These are phyloP conservation scores for Dendroctonus ponderosae DNA, from an alignment of 1,140 invertebrate genomes.

Conservation along the genomic window DNA sequence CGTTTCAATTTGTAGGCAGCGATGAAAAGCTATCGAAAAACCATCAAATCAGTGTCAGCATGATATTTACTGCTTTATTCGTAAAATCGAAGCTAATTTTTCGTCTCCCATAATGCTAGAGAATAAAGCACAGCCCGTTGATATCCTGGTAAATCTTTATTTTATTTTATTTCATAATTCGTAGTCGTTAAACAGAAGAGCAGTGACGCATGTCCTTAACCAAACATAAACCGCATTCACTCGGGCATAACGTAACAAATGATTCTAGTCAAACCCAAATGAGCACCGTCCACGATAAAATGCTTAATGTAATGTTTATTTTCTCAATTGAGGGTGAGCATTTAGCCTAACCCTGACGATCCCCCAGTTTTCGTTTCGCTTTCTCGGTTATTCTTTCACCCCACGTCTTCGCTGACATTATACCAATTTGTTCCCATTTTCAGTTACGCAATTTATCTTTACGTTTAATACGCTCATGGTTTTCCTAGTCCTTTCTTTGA, in stretches of 20 bases:
- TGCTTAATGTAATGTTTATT: conserved; percentile 42
- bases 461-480: conserved; percentile 33
- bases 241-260: conserved; percentile 25
- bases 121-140: too few relatives aligned
- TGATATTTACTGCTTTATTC: too few relatives aligned
- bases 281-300: conserved; percentile 34
- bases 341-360: conserved; percentile 26
- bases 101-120: too few relatives aligned
- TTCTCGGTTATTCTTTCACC: conserved; percentile 36
- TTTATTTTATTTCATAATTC: too few relatives aligned
- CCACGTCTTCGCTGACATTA: conserved; percentile 37
- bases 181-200: background rate
- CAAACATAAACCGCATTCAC: conserved; percentile 15
- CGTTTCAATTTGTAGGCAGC: too few relatives aligned
- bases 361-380: conserved; percentile 15
- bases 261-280: conserved; percentile 26
- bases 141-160: too few relatives aligned
- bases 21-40: too few relatives aligned
- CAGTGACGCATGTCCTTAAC: conserved; percentile 17
- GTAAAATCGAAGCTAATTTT: too few relatives aligned
- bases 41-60: too few relatives aligned
- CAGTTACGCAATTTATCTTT: conserved; percentile 37
- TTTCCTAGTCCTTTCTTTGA: background rate
- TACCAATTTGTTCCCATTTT: conserved; percentile 41
- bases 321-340: conserved; percentile 37